Evolutionary conservation across 2,797 vertebrate genomes (phyloP).

Genomic region (Neosilurus mollespiculum): DNA sequence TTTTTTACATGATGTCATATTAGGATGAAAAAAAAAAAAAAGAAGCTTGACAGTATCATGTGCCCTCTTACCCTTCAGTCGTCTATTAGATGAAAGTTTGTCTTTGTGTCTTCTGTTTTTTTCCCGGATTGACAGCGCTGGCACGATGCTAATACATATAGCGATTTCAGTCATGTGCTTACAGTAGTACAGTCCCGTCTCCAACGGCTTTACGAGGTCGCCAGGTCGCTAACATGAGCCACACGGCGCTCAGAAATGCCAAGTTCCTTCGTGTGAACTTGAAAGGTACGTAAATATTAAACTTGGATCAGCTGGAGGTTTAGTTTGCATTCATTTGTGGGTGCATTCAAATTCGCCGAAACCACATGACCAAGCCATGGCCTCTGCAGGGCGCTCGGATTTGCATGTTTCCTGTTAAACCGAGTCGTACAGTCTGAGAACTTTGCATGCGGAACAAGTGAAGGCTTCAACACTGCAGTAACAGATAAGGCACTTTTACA

Average conservation of each 20-base stretch:
- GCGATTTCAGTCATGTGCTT: not conserved
- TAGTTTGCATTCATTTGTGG: not conserved
- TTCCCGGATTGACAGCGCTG: too few species aligned
- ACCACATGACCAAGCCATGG: slow-evolving; percentile 9
- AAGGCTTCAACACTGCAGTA: slow-evolving; percentile 21
- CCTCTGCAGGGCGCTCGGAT: slow-evolving; percentile 10
- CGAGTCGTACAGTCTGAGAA: slow-evolving; percentile 50
- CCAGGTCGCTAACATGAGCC: not conserved
- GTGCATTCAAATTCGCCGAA: slow-evolving; percentile 39
- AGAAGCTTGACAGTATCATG: not conserved
- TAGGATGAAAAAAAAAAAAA: not conserved
- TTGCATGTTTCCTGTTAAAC: slow-evolving; percentile 50
- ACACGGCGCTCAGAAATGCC: not conserved
- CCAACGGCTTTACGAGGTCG: not conserved
- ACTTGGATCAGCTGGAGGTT: slow-evolving; percentile 12
- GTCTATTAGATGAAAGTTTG: not conserved
- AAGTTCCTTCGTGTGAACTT: not conserved
- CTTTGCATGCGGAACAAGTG: slow-evolving; percentile 38
- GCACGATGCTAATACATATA: not conserved
- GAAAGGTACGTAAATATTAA: slow-evolving; percentile 19
- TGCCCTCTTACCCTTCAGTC: not conserved
- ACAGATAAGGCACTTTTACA: slow-evolving; percentile 9
- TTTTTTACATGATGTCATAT: not conserved
- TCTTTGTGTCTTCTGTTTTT: not conserved
- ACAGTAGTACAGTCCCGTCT: not conserved